phyloP scores from a whole-genome alignment of 2,797 vertebrate genomes.

The Mycteria americana region DNA sequence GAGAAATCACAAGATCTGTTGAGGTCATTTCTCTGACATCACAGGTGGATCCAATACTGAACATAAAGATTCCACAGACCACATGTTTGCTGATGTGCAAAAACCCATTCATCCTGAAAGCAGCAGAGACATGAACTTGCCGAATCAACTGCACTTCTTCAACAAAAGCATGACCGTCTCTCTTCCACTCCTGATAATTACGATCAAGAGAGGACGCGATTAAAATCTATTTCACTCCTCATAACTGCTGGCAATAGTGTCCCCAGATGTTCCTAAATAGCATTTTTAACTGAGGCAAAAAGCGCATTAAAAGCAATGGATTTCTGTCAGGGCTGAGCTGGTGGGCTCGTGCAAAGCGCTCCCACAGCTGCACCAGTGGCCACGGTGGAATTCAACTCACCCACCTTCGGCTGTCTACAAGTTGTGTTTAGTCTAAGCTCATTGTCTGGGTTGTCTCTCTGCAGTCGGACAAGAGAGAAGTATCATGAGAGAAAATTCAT shows the following conservation, averaged over 20 bases:
- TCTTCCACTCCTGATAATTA: neutral
- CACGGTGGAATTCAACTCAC: neutral
- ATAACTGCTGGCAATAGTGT: neutral
- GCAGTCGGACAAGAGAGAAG: neutral
- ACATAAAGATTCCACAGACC: neutral
- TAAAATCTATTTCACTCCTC: neutral
- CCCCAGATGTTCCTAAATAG: neutral
- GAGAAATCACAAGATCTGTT: constrained; percentile 23
- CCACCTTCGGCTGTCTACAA: neutral
- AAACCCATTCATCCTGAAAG: constrained; percentile 1
- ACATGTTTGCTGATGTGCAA: neutral
- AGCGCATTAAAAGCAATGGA: neutral
- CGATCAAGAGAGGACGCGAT: neutral
- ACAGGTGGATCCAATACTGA: neutral
- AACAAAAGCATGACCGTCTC: neutral
- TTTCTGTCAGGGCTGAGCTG: neutral
- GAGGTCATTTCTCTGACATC: constrained; percentile 17
- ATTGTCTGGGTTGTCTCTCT: neutral
- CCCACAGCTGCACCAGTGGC: neutral
- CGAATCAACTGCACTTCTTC: neutral
- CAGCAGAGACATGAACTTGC: neutral
- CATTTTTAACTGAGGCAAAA: neutral
- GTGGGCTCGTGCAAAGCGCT: fast-evolving
- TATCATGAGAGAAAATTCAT: neutral
- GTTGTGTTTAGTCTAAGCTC: neutral